These are phyloP conservation scores for Mirza zaza DNA, from an alignment of 2,113 vertebrate genomes.

Conservation along the genomic window DNA sequence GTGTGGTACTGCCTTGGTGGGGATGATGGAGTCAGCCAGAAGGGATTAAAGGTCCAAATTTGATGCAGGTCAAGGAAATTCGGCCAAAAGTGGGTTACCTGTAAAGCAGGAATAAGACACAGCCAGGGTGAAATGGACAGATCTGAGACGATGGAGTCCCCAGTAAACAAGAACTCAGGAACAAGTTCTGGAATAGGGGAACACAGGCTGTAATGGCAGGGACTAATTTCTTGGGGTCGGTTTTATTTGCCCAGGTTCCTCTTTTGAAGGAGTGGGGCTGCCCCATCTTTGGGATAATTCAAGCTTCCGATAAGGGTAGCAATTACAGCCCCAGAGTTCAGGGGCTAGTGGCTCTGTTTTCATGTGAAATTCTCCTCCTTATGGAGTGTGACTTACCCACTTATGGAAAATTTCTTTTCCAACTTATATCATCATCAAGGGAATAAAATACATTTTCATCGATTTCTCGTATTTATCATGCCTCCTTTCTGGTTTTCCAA, in stretches of 20 bases:
- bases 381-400: background rate
- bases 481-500: background rate
- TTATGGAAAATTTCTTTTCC: background rate
- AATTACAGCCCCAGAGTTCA: background rate
- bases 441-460: background rate
- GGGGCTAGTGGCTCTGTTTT: background rate
- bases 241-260: background rate
- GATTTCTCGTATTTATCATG: background rate
- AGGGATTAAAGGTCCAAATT: background rate
- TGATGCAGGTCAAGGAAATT: background rate
- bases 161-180: background rate
- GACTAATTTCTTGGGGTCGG: background rate
- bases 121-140: background rate
- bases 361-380: background rate
- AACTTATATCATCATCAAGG: background rate
- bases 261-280: background rate
- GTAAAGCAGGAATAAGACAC: background rate
- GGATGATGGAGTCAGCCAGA: background rate
- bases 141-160: background rate
- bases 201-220: background rate
- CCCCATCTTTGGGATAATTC: background rate
- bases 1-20: fast-evolving
- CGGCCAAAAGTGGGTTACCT: background rate
- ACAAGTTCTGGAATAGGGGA: background rate
- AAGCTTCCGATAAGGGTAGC: background rate